Conservation (phyloP, 2,797 vertebrate species). For the Alauda arvensis region DNA sequence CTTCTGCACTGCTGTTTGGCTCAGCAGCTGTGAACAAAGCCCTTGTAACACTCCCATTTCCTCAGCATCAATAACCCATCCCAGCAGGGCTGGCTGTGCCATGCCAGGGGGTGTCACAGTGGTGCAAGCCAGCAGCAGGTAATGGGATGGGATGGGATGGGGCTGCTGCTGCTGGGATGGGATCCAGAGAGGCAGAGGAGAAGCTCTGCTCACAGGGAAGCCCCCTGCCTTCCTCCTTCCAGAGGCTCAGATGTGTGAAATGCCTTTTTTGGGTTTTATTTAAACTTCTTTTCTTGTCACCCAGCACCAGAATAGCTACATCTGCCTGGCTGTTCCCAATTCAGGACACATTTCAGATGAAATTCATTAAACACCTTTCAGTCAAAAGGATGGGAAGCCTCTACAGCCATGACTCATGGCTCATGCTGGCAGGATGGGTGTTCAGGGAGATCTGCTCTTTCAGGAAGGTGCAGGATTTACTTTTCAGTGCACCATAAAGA, state of each 20-base stretch:
- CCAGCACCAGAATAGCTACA: not conserved
- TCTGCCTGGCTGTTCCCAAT: not conserved
- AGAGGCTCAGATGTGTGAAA: not conserved
- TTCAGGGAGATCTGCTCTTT: not conserved
- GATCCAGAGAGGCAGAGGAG: not conserved
- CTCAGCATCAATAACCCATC: slow-evolving; percentile 6
- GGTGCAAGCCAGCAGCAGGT: not conserved
- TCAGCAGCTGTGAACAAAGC: slow-evolving; percentile 14
- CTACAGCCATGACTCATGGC: not conserved
- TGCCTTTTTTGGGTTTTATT: fast-evolving
- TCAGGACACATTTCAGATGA: not conserved
- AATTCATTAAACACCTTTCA: not conserved
- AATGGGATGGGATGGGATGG: not conserved
- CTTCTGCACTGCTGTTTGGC: not conserved
- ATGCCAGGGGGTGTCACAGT: not conserved
- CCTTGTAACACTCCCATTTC: not conserved
- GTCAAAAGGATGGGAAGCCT: not conserved
- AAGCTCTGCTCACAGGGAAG: not conserved
- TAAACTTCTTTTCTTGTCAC: not conserved
- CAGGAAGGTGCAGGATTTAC: not conserved
- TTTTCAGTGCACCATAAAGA: not conserved
- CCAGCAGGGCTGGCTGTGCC: not conserved
- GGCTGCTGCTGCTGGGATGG: not conserved
- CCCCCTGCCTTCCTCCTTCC: not conserved
- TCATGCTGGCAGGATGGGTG: not conserved